These are phyloP conservation scores for Trichechus manatus DNA, from an alignment of 2,113 vertebrate species.

Conservation along the genomic window DNA sequence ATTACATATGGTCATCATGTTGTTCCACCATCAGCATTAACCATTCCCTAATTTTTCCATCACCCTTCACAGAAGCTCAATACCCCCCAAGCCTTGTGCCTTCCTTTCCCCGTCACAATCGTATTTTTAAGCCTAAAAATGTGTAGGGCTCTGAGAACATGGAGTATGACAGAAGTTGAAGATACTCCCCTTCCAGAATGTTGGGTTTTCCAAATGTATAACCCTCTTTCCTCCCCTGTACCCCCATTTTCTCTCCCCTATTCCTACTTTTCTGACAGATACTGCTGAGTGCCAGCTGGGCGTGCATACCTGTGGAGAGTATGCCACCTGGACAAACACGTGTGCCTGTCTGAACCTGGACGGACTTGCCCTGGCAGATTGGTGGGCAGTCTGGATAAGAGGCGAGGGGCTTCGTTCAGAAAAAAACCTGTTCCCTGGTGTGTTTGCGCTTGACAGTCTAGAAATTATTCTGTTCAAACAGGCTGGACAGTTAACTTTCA, in stretches of 20 bases:
- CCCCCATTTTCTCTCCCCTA: not conserved
- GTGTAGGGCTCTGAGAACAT: not conserved
- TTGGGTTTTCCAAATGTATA: not conserved
- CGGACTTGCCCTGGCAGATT: constrained; percentile 84
- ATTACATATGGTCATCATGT: not conserved
- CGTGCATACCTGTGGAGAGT: constrained; percentile 87
- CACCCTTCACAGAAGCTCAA: not conserved
- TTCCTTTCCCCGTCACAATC: not conserved
- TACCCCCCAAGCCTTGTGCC: not conserved
- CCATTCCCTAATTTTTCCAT: not conserved
- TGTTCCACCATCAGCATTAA: not conserved
- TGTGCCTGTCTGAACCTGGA: constrained; percentile 78
- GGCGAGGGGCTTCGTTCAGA: not conserved
- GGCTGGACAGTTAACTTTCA: not conserved
- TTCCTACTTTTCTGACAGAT: constrained; percentile 82
- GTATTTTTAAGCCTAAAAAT: not conserved
- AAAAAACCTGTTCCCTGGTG: not conserved
- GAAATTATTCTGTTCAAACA: not conserved
- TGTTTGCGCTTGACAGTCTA: not conserved
- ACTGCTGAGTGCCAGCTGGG: constrained; percentile 89
- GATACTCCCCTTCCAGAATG: not conserved
- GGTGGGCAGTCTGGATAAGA: not conserved
- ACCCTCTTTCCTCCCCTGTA: not conserved
- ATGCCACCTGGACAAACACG: constrained; percentile 88
- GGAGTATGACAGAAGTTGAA: not conserved